Evolutionary conservation across 2,113 vertebrate genomes (phyloP).

Genomic region (Xyrauchen texanus): DNA sequence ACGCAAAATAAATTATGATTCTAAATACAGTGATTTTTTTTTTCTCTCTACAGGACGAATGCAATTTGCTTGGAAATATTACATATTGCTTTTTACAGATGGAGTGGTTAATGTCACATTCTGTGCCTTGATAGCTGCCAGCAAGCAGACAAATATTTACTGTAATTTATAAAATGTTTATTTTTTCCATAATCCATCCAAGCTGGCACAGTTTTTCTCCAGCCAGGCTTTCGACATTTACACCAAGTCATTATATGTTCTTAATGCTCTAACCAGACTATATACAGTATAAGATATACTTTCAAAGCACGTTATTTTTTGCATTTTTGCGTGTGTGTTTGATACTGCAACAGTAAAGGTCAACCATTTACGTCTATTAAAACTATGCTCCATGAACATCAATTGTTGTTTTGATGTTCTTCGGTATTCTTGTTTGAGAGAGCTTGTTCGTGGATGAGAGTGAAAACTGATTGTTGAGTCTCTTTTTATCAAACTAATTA

Average conservation of each 20-base stretch:
- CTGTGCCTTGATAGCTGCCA: conserved; percentile 50
- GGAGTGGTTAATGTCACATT: conserved; percentile 59
- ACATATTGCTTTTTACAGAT: conserved; percentile 58
- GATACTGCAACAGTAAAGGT: neutral
- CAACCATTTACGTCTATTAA: neutral
- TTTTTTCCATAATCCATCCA: conserved; percentile 61
- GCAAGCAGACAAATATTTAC: conserved; percentile 70
- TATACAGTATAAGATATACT: too few relatives aligned
- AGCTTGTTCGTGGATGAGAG: too few relatives aligned
- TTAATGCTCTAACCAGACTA: neutral
- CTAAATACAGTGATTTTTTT: conserved; percentile 43
- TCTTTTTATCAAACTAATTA: conserved; percentile 3
- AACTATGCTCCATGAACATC: neutral
- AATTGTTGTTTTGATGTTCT: neutral
- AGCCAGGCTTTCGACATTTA: conserved; percentile 24
- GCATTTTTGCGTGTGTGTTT: neutral
- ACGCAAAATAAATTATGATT: conserved; percentile 40
- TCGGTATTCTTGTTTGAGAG: too few relatives aligned
- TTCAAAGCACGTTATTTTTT: neutral
- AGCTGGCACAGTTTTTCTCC: conserved; percentile 39
- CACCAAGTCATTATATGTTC: neutral
- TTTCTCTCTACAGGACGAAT: conserved; percentile 19
- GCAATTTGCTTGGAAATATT: conserved; percentile 35
- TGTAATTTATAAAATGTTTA: conserved; percentile 67
- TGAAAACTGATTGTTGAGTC: too few relatives aligned